Conservation (phyloP, 2,113 vertebrate species). For the Epinephelus moara region DNA sequence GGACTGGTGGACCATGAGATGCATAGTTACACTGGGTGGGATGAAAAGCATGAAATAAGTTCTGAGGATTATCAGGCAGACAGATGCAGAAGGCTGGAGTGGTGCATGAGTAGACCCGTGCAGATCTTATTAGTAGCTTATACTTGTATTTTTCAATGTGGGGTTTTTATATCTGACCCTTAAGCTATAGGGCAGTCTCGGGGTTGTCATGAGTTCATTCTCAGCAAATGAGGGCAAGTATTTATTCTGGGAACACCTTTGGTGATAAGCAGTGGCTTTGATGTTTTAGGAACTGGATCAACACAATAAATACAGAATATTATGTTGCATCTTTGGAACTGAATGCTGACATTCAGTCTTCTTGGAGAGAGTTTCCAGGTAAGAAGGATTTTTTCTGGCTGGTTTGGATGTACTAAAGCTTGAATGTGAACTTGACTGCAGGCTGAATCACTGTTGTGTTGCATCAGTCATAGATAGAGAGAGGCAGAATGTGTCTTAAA, state of each 20-base stretch:
- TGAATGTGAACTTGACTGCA: slow-evolving; percentile 10
- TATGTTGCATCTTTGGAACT: neutral
- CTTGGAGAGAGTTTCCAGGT: slow-evolving; percentile 17
- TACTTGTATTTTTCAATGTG: neutral
- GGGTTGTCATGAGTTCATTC: slow-evolving; percentile 34
- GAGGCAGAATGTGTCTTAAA: neutral
- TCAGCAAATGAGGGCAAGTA: slow-evolving; percentile 8
- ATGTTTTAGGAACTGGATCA: slow-evolving; percentile 30
- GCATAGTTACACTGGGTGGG: slow-evolving; percentile 21
- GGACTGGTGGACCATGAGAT: slow-evolving; percentile 32
- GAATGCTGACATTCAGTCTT: neutral
- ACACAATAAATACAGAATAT: slow-evolving; percentile 12
- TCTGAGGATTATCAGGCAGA: slow-evolving; percentile 36
- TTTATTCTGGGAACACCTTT: slow-evolving; percentile 35
- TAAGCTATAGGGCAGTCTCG: slow-evolving; percentile 9
- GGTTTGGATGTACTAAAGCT: slow-evolving; percentile 5
- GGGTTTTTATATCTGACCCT: slow-evolving; percentile 29
- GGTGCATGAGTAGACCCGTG: neutral
- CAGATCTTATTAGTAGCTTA: slow-evolving; percentile 10
- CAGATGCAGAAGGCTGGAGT: slow-evolving; percentile 1
- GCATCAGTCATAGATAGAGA: neutral
- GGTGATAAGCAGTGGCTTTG: neutral
- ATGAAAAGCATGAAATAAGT: slow-evolving; percentile 63
- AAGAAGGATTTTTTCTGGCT: neutral
- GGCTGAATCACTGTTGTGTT: slow-evolving; percentile 7